phyloP scores from a whole-genome alignment of 2,888 invertebrate genomes.

The Octonoba sinensis region DNA sequence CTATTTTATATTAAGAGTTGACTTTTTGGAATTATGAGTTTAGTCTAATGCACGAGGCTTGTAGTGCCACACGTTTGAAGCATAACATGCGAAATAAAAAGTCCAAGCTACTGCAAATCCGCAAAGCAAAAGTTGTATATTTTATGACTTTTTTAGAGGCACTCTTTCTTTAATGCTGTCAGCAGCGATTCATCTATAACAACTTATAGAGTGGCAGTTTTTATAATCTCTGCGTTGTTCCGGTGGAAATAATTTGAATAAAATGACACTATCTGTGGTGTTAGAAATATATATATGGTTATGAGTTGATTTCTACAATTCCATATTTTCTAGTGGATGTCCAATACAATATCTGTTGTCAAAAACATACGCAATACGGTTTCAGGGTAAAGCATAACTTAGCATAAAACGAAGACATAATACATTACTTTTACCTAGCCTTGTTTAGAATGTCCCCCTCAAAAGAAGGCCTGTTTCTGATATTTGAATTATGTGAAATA shows the following conservation, averaged over 20 bases:
- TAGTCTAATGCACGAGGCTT: not conserved
- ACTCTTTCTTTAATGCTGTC: not conserved
- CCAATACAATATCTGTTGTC: not conserved
- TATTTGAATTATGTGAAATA: not conserved
- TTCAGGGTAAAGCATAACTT: not conserved
- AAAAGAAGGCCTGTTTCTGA: not conserved
- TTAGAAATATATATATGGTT: not conserved
- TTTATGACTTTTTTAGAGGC: not conserved
- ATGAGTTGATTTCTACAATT: not conserved
- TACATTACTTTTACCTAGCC: conserved; percentile 4
- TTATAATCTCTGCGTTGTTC: not conserved
- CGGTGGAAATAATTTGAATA: not conserved
- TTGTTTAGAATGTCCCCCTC: not conserved
- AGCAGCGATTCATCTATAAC: not conserved
- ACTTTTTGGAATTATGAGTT: not conserved
- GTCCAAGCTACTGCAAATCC: not conserved
- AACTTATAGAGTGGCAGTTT: not conserved
- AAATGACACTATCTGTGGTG: not conserved
- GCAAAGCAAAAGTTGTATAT: not conserved
- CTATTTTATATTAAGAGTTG: not conserved
- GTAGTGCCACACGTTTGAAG: not conserved
- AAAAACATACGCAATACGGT: not conserved
- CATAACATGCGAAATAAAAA: not conserved
- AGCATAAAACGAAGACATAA: not conserved
- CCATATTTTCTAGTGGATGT: not conserved